phyloP scores from a whole-genome alignment of 2,113 vertebrate genomes.

The Uria aalge region DNA sequence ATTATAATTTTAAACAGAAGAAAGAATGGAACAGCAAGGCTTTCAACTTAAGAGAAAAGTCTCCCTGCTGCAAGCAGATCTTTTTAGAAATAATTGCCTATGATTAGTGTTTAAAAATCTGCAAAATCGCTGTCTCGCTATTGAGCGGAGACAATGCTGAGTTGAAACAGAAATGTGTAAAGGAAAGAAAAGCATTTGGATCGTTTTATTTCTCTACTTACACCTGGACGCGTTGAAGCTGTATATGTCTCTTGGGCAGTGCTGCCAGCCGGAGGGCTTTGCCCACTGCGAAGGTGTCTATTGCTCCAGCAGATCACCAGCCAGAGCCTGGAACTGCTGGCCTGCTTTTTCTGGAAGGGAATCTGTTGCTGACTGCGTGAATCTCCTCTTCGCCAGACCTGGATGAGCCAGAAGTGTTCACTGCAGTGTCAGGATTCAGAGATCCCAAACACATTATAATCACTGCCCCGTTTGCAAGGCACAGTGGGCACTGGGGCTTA shows the following conservation, averaged over 20 bases:
- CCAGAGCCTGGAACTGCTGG: neutral
- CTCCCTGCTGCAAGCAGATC: slow-evolving; percentile 37
- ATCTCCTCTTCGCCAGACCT: neutral
- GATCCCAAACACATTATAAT: neutral
- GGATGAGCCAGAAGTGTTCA: neutral
- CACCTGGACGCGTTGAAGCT: slow-evolving; percentile 14
- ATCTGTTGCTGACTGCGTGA: neutral
- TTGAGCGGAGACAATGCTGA: slow-evolving; percentile 39
- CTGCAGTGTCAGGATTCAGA: neutral
- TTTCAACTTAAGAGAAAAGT: slow-evolving; percentile 43
- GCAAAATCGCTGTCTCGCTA: slow-evolving; percentile 30
- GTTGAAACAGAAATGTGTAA: slow-evolving; percentile 44
- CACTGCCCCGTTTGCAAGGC: neutral
- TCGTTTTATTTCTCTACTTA: slow-evolving; percentile 19
- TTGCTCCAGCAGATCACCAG: neutral
- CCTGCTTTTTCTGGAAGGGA: neutral
- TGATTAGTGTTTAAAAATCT: slow-evolving; percentile 43
- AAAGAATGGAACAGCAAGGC: slow-evolving; percentile 7
- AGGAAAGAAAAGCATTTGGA: slow-evolving; percentile 12
- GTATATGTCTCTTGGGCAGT: neutral
- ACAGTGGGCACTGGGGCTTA: neutral
- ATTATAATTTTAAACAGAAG: slow-evolving; percentile 44
- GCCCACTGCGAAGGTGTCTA: rapidly evolving
- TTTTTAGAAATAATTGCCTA: slow-evolving; percentile 36
- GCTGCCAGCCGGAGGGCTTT: neutral